Conservation (phyloP, 2,113 vertebrate species). For the Cyphomyrus discorhynchus region DNA sequence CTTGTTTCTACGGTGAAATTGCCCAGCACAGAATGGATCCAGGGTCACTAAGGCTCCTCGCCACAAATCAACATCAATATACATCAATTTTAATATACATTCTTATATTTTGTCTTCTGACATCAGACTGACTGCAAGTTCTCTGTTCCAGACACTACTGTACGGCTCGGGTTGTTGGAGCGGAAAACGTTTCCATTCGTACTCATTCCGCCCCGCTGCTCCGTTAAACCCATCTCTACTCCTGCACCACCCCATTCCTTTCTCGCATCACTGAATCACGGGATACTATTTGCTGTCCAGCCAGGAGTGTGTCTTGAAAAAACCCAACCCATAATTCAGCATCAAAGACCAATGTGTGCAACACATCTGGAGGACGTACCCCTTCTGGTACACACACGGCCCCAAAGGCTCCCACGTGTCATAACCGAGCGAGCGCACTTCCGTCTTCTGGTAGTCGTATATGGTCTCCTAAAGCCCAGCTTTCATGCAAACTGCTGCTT, state of each 20-base stretch:
- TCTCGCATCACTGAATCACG: not conserved
- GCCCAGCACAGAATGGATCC: not conserved
- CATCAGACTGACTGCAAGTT: not conserved
- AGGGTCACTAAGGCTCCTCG: not conserved
- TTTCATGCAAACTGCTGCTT: constrained; percentile 2
- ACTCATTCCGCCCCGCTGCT: not conserved
- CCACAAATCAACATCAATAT: not conserved
- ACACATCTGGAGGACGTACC: not conserved
- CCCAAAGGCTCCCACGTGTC: not conserved
- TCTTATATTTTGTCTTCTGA: not conserved
- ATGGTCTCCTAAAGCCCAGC: not conserved
- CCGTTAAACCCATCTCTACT: not conserved
- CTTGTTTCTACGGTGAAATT: not conserved
- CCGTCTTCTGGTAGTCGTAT: not conserved
- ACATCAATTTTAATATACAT: not conserved
- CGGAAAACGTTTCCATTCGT: not conserved
- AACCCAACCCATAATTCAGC: constrained; percentile 7
- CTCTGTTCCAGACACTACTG: not conserved
- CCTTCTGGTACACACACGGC: not conserved
- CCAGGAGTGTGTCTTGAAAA: not conserved
- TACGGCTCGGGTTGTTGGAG: not conserved
- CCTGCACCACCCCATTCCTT: not conserved
- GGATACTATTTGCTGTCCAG: not conserved
- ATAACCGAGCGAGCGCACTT: not conserved
- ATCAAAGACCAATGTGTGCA: not conserved